These are phyloP conservation scores for Trichogramma pretiosum DNA, from an alignment of 1,140 invertebrate genomes.

Conservation along the genomic window DNA sequence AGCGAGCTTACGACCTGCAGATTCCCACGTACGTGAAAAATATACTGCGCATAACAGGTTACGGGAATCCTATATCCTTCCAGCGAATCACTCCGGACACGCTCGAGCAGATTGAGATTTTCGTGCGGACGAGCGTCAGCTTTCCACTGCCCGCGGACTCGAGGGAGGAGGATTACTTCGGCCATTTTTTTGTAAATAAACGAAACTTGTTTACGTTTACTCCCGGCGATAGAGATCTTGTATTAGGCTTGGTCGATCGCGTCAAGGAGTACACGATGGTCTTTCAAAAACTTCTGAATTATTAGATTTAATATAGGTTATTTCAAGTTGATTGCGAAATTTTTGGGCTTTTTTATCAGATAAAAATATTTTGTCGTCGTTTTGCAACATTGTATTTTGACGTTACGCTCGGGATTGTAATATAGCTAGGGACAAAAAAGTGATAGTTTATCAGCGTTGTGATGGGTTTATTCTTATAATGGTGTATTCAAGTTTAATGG, in stretches of 20 bases:
- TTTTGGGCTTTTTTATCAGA: too few species aligned
- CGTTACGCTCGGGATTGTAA: too few species aligned
- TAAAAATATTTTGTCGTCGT: too few species aligned
- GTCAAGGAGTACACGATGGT: background rate
- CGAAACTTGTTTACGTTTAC: background rate
- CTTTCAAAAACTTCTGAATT: conserved; percentile 1
- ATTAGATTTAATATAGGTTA: too few species aligned
- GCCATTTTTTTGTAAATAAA: background rate
- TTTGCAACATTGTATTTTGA: too few species aligned
- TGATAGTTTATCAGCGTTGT: too few species aligned
- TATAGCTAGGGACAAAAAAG: too few species aligned
- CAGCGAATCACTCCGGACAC: background rate
- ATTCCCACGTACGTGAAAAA: conserved; percentile 1
- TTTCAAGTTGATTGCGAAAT: too few species aligned
- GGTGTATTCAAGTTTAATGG: too few species aligned
- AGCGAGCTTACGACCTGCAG: background rate
- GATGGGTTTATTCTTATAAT: too few species aligned
- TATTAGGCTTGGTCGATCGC: background rate
- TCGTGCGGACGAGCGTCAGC: background rate
- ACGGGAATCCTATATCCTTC: conserved; percentile 1
- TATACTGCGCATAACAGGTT: background rate
- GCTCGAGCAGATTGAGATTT: background rate
- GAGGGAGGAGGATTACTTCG: background rate
- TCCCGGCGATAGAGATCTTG: conserved; percentile 2
- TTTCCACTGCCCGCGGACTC: background rate